Percentiles rank a stretch among this genome's conserved stretches.
Evolutionary conservation across 2,113 vertebrate species (phyloP).

Genomic region (Cephalopholis sonnerati): DNA sequence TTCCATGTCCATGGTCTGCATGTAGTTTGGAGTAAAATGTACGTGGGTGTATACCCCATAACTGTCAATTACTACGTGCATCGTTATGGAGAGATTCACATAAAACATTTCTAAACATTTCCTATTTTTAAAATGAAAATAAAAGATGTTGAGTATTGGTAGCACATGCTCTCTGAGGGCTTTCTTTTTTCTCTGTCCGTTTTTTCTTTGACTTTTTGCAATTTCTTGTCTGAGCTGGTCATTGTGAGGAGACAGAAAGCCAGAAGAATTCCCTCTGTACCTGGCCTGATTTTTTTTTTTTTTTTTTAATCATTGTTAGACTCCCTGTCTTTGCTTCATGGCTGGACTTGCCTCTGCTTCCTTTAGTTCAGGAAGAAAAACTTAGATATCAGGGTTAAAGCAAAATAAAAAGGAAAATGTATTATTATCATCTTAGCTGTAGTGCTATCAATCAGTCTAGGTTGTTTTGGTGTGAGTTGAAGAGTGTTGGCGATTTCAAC

Average conservation of each 20-base stretch:
- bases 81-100: neutral
- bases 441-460: no score
- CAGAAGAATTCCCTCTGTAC: conserved; percentile 7
- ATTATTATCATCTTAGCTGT: no score
- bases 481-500: no score
- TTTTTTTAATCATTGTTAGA: neutral
- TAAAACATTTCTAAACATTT: neutral
- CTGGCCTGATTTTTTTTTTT: neutral
- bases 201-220: neutral
- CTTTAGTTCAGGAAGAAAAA: neutral
- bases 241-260: neutral
- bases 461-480: no score
- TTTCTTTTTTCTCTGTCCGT: neutral
- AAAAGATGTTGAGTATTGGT: no score
- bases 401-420: no score
- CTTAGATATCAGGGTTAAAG: no score
- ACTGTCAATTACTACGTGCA: neutral
- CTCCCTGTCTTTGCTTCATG: neutral
- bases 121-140: neutral
- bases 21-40: no score
- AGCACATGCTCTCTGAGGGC: neutral
- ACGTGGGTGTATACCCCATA: no score
- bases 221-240: neutral
- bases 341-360: neutral
- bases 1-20: no score